Evolutionary conservation across 2,797 vertebrate genomes (phyloP).

Genomic region (Ciconia nigra): DNA sequence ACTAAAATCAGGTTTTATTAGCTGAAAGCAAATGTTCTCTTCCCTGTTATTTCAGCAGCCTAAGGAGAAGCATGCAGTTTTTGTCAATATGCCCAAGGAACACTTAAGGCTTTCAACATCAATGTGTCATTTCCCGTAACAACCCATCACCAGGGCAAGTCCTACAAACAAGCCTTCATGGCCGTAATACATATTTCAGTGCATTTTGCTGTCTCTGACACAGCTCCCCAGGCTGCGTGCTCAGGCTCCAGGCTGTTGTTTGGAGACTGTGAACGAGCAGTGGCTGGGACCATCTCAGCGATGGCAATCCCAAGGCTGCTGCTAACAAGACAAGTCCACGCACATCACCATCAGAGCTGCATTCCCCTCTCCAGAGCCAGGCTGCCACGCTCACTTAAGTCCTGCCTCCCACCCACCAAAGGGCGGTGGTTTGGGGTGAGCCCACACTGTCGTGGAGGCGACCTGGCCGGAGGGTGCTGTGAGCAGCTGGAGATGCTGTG

Average conservation of each 20-base stretch:
- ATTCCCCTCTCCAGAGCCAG: neutral
- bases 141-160: neutral
- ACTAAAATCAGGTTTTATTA: neutral
- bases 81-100: conserved; percentile 11
- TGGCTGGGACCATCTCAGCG: neutral
- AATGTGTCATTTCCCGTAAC: conserved; percentile 15
- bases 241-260: neutral
- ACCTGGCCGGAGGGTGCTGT: neutral
- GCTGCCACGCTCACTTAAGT: neutral
- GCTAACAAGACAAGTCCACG: neutral
- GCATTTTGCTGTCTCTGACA: neutral
- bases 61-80: neutral
- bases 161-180: neutral
- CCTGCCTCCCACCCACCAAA: neutral
- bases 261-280: conserved; percentile 2
- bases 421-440: neutral
- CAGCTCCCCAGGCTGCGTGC: neutral
- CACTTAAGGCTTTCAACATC: conserved; percentile 13
- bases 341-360: neutral
- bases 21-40: neutral
- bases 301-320: neutral
- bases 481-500: neutral
- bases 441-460: fast-evolving
- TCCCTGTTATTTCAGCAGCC: neutral
- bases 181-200: neutral